Percentiles rank a stretch among this genome's conserved stretches.
Conservation (phyloP, 2,888 invertebrate species). For the Atrina japonica region DNA sequence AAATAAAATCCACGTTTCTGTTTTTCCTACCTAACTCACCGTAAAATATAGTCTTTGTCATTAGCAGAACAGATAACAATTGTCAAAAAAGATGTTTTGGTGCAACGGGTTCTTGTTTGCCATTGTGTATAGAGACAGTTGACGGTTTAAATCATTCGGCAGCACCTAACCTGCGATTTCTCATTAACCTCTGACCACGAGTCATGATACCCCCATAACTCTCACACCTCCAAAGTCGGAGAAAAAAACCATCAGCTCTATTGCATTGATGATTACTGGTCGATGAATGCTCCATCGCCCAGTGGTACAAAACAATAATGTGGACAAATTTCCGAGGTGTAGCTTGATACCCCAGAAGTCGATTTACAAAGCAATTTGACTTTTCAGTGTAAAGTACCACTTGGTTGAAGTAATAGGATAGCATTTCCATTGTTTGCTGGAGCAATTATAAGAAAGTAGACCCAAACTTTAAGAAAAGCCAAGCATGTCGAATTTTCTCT, state of each 20-base stretch:
- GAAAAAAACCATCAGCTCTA: neutral
- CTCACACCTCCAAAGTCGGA: neutral
- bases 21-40: too few species aligned
- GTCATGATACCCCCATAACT: slow-evolving; percentile 16
- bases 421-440: slow-evolving; percentile 28
- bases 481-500: slow-evolving; percentile 18
- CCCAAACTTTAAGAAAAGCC: slow-evolving; percentile 12
- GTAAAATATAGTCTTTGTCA: too few species aligned
- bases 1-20: too few species aligned
- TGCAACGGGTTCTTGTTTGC: too few species aligned
- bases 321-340: slow-evolving; percentile 13
- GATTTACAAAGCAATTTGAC: slow-evolving; percentile 18
- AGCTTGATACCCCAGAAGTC: slow-evolving; percentile 24
- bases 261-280: slow-evolving; percentile 9
- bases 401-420: slow-evolving; percentile 23
- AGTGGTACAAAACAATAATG: slow-evolving; percentile 16
- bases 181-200: slow-evolving; percentile 35
- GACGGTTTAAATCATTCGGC: slow-evolving; percentile 19
- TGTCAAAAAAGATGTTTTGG: too few species aligned
- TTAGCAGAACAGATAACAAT: too few species aligned
- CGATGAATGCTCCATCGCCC: slow-evolving; percentile 30
- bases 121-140: too few species aligned
- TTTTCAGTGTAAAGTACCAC: slow-evolving; percentile 3
- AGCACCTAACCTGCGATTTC: slow-evolving; percentile 24
- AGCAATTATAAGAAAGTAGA: slow-evolving; percentile 38